Evolutionary conservation across 2,797 vertebrate genomes (phyloP), one percentile per base, ranked within the genome.

Genomic region (Denticeps clupeoides): DNA sequence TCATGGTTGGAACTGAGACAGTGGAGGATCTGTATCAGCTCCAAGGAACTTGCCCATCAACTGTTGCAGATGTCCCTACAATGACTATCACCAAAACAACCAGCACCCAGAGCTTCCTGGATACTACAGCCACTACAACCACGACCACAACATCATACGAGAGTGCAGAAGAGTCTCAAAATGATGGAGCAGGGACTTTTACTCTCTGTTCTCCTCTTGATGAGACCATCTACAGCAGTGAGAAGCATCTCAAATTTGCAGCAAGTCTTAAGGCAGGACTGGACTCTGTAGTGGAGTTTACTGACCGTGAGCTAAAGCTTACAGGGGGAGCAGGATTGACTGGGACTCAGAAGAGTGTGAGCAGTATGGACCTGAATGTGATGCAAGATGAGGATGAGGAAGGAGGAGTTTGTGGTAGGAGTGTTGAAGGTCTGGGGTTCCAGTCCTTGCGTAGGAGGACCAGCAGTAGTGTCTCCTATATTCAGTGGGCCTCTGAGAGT

Each of bases 91-190:
- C 70, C n/a, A 76, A 75, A 27, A 81, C 73, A n/a, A 77, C 69
- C 47, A 81, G 78, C 68, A 58, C 60, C 2, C 78, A 80, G 31
- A 85, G 77, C 40, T 67, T 81, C 58, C 70, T 70, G n/a, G 81
- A 80, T 59, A 81, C 74, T 1, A 71, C 41, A 2, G 23, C 67
- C 13, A 42, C 65, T 21, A 81, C 78, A 48, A 56, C 31, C 2
- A 58, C 35, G 5, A 56, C 58, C 28, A 75, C 63, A 41, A 69
- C 70, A 0, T 80, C 82, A 2, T 84, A 75, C 4, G 79, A 82
- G 59, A 85, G 80, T 43, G 75, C 75, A 0, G 58, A 64, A 18
- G 80, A 82, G 49, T 57, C 62, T n/a, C 66, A 65, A 38, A 77
- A 80, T 5, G 76, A 76, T 16, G 35, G 28, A 9, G 21, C 11